These are phyloP conservation scores for Oligia strigilis DNA, from an alignment of 2,888 invertebrate genomes.

Conservation along the genomic window DNA sequence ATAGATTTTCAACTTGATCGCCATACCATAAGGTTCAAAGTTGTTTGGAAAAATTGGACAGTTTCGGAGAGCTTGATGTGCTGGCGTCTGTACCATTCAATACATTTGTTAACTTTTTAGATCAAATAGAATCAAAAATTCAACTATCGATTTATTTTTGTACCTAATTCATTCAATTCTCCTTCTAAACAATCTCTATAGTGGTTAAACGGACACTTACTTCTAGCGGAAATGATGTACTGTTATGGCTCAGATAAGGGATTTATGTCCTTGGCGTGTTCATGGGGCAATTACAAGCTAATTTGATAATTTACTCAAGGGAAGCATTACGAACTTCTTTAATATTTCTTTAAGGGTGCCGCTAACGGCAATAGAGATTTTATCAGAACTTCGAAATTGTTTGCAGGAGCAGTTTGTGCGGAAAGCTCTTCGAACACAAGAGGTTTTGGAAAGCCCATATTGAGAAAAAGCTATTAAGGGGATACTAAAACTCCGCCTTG, in stretches of 20 bases:
- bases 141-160: neutral
- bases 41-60: too few species aligned
- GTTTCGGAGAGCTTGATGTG: too few species aligned
- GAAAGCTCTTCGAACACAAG: neutral
- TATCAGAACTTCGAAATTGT: slow-evolving; percentile 18
- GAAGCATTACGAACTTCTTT: slow-evolving; percentile 19
- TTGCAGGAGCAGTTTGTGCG: neutral
- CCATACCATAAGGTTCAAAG: too few species aligned
- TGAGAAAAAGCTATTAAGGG: slow-evolving; percentile 11
- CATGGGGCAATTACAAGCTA: slow-evolving; percentile 41
- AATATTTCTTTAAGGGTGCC: slow-evolving; percentile 31
- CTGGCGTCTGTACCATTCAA: neutral
- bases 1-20: too few species aligned
- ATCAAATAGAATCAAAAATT: neutral
- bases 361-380: slow-evolving; percentile 9
- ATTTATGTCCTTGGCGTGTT: slow-evolving; percentile 47
- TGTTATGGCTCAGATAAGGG: slow-evolving; percentile 24
- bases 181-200: slow-evolving; percentile 8
- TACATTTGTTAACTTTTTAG: neutral
- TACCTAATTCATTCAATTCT: neutral
- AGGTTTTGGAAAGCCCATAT: slow-evolving; percentile 10
- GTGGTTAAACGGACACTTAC: slow-evolving; percentile 15
- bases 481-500: slow-evolving; percentile 38
- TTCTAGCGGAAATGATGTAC: slow-evolving; percentile 22
- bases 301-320: slow-evolving; percentile 46